Evolutionary conservation across 1,140 invertebrate genomes (phyloP).

Genomic region (Agrypnia vestita): DNA sequence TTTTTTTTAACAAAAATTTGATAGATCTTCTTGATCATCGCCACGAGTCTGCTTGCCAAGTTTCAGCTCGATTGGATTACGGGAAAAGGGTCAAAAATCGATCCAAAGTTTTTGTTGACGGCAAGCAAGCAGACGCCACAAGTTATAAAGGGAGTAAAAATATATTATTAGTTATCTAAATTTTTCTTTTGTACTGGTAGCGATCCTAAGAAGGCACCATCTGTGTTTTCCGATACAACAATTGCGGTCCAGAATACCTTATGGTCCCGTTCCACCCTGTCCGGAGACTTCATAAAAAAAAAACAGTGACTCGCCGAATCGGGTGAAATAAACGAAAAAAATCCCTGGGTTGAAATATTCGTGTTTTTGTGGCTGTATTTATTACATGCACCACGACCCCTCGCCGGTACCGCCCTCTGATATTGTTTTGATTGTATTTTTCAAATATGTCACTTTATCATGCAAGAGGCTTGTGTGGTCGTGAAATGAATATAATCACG

Average conservation of each 20-base stretch:
- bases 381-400: slow-evolving; percentile 17
- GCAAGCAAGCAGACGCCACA: too few relatives aligned
- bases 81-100: too few relatives aligned
- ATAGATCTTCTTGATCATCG: too few relatives aligned
- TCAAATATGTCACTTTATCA: slow-evolving; percentile 37
- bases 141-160: too few relatives aligned
- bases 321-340: slow-evolving; percentile 39
- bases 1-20: too few relatives aligned
- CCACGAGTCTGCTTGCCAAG: too few relatives aligned
- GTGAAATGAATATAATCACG: neutral
- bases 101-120: too few relatives aligned
- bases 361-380: slow-evolving; percentile 33
- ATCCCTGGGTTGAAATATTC: slow-evolving; percentile 30
- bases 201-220: neutral
- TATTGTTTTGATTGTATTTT: slow-evolving; percentile 20
- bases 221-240: neutral
- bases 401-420: neutral
- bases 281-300: slow-evolving; percentile 28
- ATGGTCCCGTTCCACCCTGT: neutral
- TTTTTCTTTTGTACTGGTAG: neutral
- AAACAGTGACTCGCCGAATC: slow-evolving; percentile 52
- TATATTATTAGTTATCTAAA: too few relatives aligned
- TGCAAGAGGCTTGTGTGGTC: neutral
- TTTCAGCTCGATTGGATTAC: too few relatives aligned
- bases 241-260: slow-evolving; percentile 17